These are phyloP conservation scores for Chelon auratus DNA, from an alignment of 2,797 vertebrate genomes.

Conservation along the genomic window DNA sequence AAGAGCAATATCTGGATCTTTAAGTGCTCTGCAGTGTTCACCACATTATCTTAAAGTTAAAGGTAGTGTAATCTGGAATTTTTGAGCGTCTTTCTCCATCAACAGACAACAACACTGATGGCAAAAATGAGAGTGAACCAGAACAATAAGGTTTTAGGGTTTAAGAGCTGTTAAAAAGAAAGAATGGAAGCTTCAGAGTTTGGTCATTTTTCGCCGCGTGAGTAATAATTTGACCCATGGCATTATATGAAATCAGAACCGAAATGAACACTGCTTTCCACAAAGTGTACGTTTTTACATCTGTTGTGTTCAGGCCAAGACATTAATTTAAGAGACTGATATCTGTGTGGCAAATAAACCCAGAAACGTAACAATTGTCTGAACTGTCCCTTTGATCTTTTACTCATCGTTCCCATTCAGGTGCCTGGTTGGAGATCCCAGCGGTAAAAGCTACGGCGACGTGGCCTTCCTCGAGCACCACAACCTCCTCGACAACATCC, in stretches of 20 bases:
- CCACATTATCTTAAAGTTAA: neutral
- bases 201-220: too few species aligned
- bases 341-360: neutral
- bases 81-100: too few species aligned
- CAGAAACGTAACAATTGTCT: neutral
- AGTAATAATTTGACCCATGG: too few species aligned
- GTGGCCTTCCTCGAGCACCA: conserved; percentile 92
- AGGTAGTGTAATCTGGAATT: neutral
- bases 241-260: too few species aligned
- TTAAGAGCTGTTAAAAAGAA: neutral
- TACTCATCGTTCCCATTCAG: conserved; percentile 60
- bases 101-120: neutral
- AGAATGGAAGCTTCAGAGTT: too few species aligned
- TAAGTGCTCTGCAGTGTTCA: neutral
- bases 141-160: neutral
- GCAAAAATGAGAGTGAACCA: neutral
- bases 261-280: too few species aligned
- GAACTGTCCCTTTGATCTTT: conserved; percentile 1
- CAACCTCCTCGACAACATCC: conserved; percentile 88
- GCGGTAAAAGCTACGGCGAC: conserved; percentile 91
- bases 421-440: conserved; percentile 90
- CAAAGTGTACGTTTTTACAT: too few species aligned
- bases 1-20: neutral
- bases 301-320: neutral
- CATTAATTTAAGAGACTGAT: neutral